Conservation (phyloP, 2,113 vertebrate species). For the Pangasianodon hypophthalmus region DNA sequence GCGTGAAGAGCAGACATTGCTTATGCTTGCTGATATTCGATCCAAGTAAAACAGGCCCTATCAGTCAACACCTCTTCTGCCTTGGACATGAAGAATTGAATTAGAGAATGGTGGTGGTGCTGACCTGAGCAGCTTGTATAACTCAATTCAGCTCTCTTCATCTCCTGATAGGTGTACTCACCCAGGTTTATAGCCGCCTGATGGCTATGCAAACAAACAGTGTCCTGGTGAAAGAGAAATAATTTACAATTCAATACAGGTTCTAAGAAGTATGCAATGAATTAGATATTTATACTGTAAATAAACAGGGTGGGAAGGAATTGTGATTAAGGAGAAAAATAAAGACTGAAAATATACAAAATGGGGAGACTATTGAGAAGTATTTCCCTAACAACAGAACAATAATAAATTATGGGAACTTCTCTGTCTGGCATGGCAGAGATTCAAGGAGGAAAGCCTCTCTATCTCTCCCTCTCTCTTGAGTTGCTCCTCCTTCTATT, state of each 20-base stretch:
- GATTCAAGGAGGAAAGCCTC: constrained; percentile 67
- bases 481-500: constrained; percentile 8
- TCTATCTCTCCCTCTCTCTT: constrained; percentile 59
- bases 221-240: constrained; percentile 62
- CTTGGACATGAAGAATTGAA: constrained; percentile 64
- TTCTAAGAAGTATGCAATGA: constrained; percentile 52
- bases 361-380: constrained; percentile 69
- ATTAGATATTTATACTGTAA: constrained; percentile 73
- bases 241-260: constrained; percentile 65
- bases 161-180: constrained; percentile 63
- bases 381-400: constrained; percentile 75
- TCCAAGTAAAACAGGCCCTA: constrained; percentile 46
- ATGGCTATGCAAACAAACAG: constrained; percentile 75
- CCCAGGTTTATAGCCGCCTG: constrained; percentile 64
- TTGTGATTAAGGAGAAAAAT: constrained; percentile 69
- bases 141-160: constrained; percentile 64
- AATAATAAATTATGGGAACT: constrained; percentile 69
- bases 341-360: constrained; percentile 77
- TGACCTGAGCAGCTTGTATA: constrained; percentile 64
- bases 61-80: constrained; percentile 64
- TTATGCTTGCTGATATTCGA: constrained; percentile 69
- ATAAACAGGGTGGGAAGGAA: constrained; percentile 70
- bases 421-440: constrained; percentile 51
- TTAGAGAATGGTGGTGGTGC: constrained; percentile 65
- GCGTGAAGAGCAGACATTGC: constrained; percentile 24